Base-by-base conservation (phyloP, 2,888 invertebrate genomes). In the Hypolimnas misippus region DNA sequence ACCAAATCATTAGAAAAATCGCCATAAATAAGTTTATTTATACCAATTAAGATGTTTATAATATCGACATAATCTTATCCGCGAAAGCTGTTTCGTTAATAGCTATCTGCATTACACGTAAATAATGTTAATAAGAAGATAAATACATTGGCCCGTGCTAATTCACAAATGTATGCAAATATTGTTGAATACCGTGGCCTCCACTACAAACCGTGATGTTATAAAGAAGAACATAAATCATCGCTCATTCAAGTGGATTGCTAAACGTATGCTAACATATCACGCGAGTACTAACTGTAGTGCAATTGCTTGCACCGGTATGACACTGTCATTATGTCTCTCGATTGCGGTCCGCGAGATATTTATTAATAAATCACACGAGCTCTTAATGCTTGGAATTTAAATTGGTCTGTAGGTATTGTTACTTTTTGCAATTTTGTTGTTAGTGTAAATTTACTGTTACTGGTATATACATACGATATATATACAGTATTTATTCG, bases 161-260 rank as follows among this genome's bases (percentile, higher is more conserved):
- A 55, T 63, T 55, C 33, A 50, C 57, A 63, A 63, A 58, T 58
- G 63, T 58, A 63, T 63, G 63, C 54, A 58, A 63, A 63, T 54
- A 57, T 46, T 46, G 19, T 46, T 46, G 40, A 59, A 52, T 29
- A 42, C 19, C 12, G 50, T 42, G 60, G 50, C 60, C 57, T 66
- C 53, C 46, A n/a, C 14, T 14, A n/a, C 33, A 53, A 38, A 25
- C 25, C 31, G 25, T 46, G 42, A 35, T 35, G 35, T 25, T 44
- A 52, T 59, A 53, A 53, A 44, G 44, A 52, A 21, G 52, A 59
- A 35, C 25, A 61, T 55, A 67, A 63, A 62, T 71, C 68, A 72
- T 73, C 25, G 75, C 72, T 73, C 69, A 76, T 68, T 80, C 72
- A 79, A 76, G 73, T 57, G 57, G 46, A 50, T 38, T 57, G 53